Conservation (phyloP, 2,797 vertebrate genomes). For the Acanthornis magna region DNA sequence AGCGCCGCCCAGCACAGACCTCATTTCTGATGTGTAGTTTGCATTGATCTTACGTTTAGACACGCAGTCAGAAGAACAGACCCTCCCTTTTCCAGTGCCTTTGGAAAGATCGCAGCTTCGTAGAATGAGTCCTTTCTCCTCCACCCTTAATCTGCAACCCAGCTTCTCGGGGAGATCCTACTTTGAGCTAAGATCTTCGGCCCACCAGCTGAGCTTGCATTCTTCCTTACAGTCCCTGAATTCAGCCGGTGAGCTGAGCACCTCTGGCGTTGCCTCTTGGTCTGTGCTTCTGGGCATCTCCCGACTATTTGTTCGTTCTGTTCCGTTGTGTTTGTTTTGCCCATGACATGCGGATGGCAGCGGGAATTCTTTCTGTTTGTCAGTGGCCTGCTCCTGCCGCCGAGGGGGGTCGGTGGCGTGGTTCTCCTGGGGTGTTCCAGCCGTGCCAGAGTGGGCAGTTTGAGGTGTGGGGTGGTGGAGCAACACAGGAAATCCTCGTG, state of each 20-base stretch:
- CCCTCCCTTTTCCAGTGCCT: conserved; percentile 80
- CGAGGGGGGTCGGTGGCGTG: not conserved
- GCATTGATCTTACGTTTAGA: conserved; percentile 79
- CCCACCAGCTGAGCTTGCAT: conserved; percentile 81
- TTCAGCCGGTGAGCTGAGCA: conserved; percentile 76
- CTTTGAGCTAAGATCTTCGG: conserved; percentile 79
- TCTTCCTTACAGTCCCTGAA: conserved; percentile 81
- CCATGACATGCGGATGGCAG: conserved; percentile 51
- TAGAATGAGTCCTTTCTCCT: conserved; percentile 81
- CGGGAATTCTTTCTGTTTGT: conserved; percentile 52
- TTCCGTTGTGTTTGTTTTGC: conserved; percentile 54
- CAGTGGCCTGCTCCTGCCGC: conserved; percentile 33
- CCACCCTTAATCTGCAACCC: conserved; percentile 81
- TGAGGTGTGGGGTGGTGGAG: not conserved
- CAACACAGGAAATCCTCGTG: conserved; percentile 5
- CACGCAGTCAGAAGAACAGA: conserved; percentile 80
- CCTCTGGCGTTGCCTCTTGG: conserved; percentile 59
- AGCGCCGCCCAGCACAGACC: not conserved
- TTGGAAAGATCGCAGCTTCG: conserved; percentile 82
- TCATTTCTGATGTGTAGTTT: conserved; percentile 73
- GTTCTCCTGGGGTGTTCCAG: conserved; percentile 29
- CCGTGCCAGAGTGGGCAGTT: not conserved
- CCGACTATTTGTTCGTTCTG: conserved; percentile 61
- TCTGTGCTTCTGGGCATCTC: conserved; percentile 73
- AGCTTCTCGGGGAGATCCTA: conserved; percentile 81